Evolutionary conservation across 1,140 invertebrate genomes (phyloP), one percentile per base, ranked within the genome.

Genomic region (Lineus longissimus): DNA sequence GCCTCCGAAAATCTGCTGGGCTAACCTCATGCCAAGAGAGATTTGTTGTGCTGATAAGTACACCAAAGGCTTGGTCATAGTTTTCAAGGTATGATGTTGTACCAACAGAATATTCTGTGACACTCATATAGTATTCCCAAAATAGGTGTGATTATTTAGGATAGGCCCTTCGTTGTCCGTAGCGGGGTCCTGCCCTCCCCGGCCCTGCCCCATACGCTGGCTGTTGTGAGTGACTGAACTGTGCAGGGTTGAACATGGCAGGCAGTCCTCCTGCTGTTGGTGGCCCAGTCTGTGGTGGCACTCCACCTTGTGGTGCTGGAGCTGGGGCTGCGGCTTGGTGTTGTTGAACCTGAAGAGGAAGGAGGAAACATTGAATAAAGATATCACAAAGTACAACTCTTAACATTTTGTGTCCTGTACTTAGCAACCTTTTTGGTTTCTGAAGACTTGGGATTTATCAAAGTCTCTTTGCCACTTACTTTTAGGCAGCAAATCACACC

Each of bases 221-320:
- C 54, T 59, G 33, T 7, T 56, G 45, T 1, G 62, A 22, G 27
- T 59, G 55, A 22, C 61, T 43, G 36, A 79, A 72, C 41, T 72
- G 73, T n/a, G 76, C 65, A 6, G 79, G 79, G 64, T 81, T 75
- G 63, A 77, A 81, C 71, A 81, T 70, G 45, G 76, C 64, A 1
- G 74, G 74, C 60, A 66, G 59, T 27, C 55, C 31, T 2, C 62
- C 29, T 17, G 65, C 22, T 45, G 54, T 56, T 55, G 61, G 30
- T 7, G 64, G 25, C 2, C 41, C 22, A 41, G 27, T 40, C 27
- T 59, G 31, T 40, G 45, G 41, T 15, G 47, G 30, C 13, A 13
- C 17, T 33, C 17, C 11, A 25, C 23, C 43, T n/a, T 19, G 2
- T 25, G 43, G 41, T 27, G 55, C 40, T 15, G 40, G 19, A 29